A percentile compares a stretch with the other conserved stretches of the same genome.
Evolutionary conservation across 2,113 vertebrate genomes (phyloP).

Genomic region (Hypocryptadius cinnamomeus): DNA sequence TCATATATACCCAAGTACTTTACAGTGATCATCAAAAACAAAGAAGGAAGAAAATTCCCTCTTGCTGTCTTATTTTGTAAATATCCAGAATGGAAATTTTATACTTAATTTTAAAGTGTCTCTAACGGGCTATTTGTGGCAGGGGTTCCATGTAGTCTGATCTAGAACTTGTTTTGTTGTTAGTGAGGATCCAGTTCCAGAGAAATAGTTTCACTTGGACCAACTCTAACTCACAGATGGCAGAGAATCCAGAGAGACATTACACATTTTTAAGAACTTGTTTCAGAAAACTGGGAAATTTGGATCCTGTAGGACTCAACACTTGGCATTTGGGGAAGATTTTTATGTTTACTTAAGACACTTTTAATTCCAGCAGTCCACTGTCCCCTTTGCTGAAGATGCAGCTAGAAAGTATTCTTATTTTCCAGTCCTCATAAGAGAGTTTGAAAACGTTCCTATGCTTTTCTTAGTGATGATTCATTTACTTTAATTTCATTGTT

Average conservation of each 20-base stretch:
- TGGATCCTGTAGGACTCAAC: neutral
- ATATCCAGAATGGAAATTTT: neutral
- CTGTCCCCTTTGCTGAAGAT: neutral
- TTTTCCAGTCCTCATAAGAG: neutral
- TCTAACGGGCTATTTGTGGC: neutral
- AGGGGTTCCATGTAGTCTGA: neutral
- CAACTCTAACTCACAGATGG: neutral
- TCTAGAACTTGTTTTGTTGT: neutral
- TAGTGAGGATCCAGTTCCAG: neutral
- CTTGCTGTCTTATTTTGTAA: neutral
- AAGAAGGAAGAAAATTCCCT: neutral
- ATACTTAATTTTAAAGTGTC: neutral
- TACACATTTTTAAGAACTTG: neutral
- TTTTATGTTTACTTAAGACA: neutral
- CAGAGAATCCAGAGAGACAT: neutral
- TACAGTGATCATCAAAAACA: neutral
- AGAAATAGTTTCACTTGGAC: neutral
- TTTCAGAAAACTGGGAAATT: neutral
- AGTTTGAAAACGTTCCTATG: neutral
- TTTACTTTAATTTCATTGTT: constrained; percentile 5
- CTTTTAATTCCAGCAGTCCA: neutral
- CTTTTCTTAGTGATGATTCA: neutral
- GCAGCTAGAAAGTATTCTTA: neutral
- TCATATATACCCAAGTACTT: neutral
- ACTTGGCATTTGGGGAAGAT: neutral